A percentile compares a stretch with the other conserved stretches of the same genome.
Evolutionary conservation across 64 coral and sea anemone genomes (phyloP).

Genomic region (Dendrophyllia cribrosa): DNA sequence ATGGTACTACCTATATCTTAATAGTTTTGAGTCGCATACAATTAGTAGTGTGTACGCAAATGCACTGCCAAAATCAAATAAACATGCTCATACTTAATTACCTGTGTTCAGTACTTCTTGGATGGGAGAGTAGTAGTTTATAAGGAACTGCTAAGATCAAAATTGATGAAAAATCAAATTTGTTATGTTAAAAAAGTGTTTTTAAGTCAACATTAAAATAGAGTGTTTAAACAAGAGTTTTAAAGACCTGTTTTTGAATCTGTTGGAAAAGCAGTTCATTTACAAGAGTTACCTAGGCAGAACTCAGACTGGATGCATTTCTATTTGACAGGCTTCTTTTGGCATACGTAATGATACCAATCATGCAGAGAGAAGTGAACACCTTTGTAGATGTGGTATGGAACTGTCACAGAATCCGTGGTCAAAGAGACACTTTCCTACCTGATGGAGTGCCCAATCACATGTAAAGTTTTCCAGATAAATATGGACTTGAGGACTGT

Average conservation of each 20-base stretch:
- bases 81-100: no score
- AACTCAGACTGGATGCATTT: slow-evolving; percentile 15
- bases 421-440: slow-evolving; percentile 30
- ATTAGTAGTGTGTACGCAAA: no score
- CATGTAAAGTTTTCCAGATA: slow-evolving; percentile 51
- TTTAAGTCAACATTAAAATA: slow-evolving; percentile 1
- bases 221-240: slow-evolving; percentile 9
- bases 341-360: slow-evolving; percentile 50
- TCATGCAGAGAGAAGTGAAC: slow-evolving; percentile 37
- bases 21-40: no score
- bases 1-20: not conserved
- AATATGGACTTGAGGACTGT: slow-evolving; percentile 54
- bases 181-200: not conserved
- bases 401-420: slow-evolving; percentile 45
- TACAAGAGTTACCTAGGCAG: not conserved
- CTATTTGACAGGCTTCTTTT: slow-evolving; percentile 61
- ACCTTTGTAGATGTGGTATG: slow-evolving; percentile 47
- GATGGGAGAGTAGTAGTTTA: no score
- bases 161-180: slow-evolving; percentile 19
- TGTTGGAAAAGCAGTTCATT: not conserved
- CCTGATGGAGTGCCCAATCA: slow-evolving; percentile 54
- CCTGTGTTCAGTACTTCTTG: no score
- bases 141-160: not conserved
- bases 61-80: no score
- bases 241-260: not conserved